A percentile compares a stretch with the other conserved stretches of the same genome.
phyloP scores from a whole-genome alignment of 2,797 vertebrate genomes.

The Ctenopoma multispine region DNA sequence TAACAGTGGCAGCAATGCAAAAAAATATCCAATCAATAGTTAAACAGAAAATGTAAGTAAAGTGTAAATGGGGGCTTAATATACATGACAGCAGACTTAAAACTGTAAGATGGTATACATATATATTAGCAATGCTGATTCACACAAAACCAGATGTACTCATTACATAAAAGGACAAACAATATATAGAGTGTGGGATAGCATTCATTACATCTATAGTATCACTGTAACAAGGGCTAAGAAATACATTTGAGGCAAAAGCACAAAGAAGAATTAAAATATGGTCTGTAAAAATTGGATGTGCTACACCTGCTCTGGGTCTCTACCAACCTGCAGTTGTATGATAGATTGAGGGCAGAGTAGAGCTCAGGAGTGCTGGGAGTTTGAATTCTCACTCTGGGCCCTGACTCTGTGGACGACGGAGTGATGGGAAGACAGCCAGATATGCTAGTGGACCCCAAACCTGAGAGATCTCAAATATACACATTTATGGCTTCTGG shows the following conservation, averaged over 20 bases:
- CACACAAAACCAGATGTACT: background rate
- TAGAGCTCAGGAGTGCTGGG: conserved; percentile 85
- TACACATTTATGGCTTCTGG: background rate
- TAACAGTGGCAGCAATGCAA: background rate
- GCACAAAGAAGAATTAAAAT: background rate
- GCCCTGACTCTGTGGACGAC: conserved; percentile 38
- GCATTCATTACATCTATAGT: background rate
- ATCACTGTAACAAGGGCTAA: too few species aligned
- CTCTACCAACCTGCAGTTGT: conserved; percentile 64
- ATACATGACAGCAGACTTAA: too few species aligned
- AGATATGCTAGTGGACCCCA: conserved; percentile 59
- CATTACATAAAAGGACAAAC: background rate
- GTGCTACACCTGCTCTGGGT: background rate
- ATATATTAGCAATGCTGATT: background rate
- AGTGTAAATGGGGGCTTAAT: background rate
- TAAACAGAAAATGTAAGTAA: background rate
- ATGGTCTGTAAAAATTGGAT: too few species aligned
- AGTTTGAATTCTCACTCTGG: conserved; percentile 62
- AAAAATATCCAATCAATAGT: background rate
- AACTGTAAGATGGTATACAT: background rate
- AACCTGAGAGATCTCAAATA: conserved; percentile 56
- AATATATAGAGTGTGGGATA: background rate
- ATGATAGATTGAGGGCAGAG: conserved; percentile 73
- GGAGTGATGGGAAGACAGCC: conserved; percentile 66
- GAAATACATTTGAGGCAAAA: background rate